These are phyloP conservation scores for Cylas formicarius DNA, from an alignment of 1,140 invertebrate species.

Conservation along the genomic window DNA sequence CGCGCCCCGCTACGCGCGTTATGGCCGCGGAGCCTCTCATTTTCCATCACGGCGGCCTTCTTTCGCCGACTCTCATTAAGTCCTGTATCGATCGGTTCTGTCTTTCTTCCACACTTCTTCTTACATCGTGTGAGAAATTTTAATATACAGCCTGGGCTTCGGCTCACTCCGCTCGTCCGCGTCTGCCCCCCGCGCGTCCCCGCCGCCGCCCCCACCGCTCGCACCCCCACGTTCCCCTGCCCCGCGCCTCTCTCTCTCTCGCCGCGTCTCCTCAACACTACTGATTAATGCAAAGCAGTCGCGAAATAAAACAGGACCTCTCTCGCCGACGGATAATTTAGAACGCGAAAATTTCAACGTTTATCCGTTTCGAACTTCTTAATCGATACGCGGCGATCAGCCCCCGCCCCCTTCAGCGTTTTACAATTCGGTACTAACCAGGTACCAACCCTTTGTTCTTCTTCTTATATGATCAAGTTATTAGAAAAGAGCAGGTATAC, in stretches of 20 bases:
- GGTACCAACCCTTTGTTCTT: too few relatives aligned
- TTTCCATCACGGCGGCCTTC: conserved; percentile 25
- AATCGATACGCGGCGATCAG: too few relatives aligned
- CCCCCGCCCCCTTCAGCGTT: too few relatives aligned
- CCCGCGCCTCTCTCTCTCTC: too few relatives aligned
- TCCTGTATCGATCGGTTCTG: conserved; percentile 26
- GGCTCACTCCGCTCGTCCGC: too few relatives aligned
- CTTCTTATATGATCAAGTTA: too few relatives aligned
- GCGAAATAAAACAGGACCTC: conserved; percentile 26
- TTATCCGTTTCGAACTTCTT: too few relatives aligned
- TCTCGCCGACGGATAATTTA: conserved; percentile 24
- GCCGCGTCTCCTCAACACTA: conserved; percentile 23
- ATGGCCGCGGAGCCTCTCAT: conserved; percentile 17
- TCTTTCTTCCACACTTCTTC: conserved; percentile 26
- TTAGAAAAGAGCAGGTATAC: too few relatives aligned
- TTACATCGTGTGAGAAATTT: conserved; percentile 27
- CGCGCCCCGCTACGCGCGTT: conserved; percentile 6
- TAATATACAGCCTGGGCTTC: conserved; percentile 23
- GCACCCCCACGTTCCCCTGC: too few relatives aligned
- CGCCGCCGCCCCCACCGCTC: conserved; percentile 1
- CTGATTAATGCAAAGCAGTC: conserved; percentile 27
- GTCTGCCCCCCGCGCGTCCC: conserved; percentile 16
- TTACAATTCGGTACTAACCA: too few relatives aligned
- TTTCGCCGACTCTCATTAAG: conserved; percentile 25
- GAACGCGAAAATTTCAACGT: conserved; percentile 23